Conservation (phyloP, 2,113 vertebrate genomes). For the Solea senegalensis region DNA sequence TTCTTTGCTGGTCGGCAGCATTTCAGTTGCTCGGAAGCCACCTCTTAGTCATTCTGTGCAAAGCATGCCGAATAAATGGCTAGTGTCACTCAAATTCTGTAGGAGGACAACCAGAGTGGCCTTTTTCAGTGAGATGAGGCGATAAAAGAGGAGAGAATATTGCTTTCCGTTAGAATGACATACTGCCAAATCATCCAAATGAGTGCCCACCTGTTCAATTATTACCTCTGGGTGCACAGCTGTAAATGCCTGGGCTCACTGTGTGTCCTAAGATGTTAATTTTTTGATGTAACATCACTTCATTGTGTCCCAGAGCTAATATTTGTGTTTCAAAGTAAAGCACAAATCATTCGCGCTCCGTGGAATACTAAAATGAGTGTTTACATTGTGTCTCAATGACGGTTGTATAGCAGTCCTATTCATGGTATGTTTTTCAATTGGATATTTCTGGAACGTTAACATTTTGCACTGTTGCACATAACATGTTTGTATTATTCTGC, state of each 20-base stretch:
- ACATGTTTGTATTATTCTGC: conserved; percentile 80
- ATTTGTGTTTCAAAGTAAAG: conserved; percentile 7
- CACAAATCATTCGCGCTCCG: conserved; percentile 2
- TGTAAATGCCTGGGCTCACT: conserved; percentile 4
- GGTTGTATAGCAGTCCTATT: conserved; percentile 38
- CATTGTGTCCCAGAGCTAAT: conserved; percentile 1
- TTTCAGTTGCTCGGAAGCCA: conserved; percentile 27
- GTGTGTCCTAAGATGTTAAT: conserved; percentile 22
- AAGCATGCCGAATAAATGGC: conserved; percentile 39
- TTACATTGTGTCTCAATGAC: conserved; percentile 21
- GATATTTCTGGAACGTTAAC: conserved; percentile 77
- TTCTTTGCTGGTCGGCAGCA: conserved; percentile 21
- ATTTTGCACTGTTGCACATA: conserved; percentile 77
- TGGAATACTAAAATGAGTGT: conserved; percentile 5
- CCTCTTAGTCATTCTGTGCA: conserved; percentile 43
- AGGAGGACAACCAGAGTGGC: conserved; percentile 19
- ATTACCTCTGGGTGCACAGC: conserved; percentile 17
- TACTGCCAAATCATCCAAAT: conserved; percentile 23
- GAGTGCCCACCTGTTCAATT: conserved; percentile 20
- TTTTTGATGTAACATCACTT: conserved; percentile 35
- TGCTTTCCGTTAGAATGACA: conserved; percentile 22
- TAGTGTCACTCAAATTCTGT: conserved; percentile 26
- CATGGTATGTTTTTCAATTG: conserved; percentile 52
- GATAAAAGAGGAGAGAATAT: conserved; percentile 14
- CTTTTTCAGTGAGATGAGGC: conserved; percentile 19